A percentile compares a stretch with the other conserved stretches of the same genome.
Evolutionary conservation across 2,888 invertebrate genomes (phyloP).

Genomic region (Punctoribates punctum): DNA sequence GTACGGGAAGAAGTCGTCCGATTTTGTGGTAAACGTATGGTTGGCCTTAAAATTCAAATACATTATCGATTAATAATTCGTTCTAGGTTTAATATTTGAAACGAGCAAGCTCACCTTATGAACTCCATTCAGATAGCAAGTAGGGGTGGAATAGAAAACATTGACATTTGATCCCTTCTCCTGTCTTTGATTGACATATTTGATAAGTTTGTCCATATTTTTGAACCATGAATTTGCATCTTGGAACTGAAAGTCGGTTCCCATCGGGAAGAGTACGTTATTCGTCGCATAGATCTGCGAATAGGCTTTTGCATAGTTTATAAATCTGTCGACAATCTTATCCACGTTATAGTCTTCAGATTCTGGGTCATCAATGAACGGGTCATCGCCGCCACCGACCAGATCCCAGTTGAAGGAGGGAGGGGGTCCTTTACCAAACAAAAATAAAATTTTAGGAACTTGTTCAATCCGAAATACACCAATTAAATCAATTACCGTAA

Average conservation of each 20-base stretch:
- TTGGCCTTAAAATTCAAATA: slow-evolving; percentile 45
- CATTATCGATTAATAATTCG: no score
- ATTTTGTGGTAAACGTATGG: slow-evolving; percentile 52
- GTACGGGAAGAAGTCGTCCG: slow-evolving; percentile 88
- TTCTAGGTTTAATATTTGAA: no score
- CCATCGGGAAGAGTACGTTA: slow-evolving; percentile 37
- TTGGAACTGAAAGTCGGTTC: slow-evolving; percentile 38
- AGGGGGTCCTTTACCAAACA: not conserved
- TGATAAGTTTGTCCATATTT: slow-evolving; percentile 80
- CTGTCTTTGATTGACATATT: slow-evolving; percentile 60
- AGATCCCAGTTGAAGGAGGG: not conserved
- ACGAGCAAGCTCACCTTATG: slow-evolving; percentile 56
- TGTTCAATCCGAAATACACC: no score
- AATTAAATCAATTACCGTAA: not conserved
- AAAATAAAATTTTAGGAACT: no score
- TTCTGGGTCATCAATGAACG: not conserved
- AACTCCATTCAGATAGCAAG: slow-evolving; percentile 61
- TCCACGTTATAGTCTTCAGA: not conserved
- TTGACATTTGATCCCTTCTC: slow-evolving; percentile 56
- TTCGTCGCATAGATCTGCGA: not conserved
- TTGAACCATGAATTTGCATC: slow-evolving; percentile 64
- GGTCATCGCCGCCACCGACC: not conserved
- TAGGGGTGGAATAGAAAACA: slow-evolving; percentile 61
- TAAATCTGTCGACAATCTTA: not conserved
- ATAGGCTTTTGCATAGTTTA: not conserved